phyloP scores from a whole-genome alignment of 2,797 vertebrate genomes.

The Yasuhikotakia modesta region DNA sequence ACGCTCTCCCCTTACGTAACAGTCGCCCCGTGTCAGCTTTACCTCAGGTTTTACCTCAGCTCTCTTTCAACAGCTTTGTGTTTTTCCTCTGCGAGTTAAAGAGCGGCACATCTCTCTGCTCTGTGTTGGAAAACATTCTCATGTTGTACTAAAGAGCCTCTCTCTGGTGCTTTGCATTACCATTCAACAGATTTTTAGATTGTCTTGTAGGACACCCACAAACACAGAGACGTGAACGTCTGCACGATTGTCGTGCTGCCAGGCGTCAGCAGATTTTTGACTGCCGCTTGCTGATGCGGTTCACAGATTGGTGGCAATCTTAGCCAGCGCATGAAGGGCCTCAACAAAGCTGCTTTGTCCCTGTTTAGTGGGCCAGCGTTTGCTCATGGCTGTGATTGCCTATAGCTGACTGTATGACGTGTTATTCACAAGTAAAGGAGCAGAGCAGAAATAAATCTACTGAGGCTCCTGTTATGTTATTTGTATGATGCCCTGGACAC shows the following conservation, averaged over 20 bases:
- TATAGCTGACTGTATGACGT: slow-evolving; percentile 57
- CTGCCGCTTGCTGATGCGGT: slow-evolving; percentile 46
- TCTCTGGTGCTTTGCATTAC: slow-evolving; percentile 14
- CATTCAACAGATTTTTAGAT: slow-evolving; percentile 36
- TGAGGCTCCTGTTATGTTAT: slow-evolving; percentile 50
- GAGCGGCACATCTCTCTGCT: slow-evolving; percentile 17
- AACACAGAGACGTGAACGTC: slow-evolving; percentile 46
- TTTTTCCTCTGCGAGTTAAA: slow-evolving; percentile 43
- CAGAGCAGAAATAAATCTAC: slow-evolving; percentile 73
- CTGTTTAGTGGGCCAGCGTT: slow-evolving; percentile 69
- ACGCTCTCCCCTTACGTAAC: slow-evolving; percentile 72
- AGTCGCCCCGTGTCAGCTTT: slow-evolving; percentile 60
- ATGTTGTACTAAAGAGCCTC: slow-evolving; percentile 20
- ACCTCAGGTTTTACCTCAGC: slow-evolving; percentile 38
- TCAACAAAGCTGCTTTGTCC: slow-evolving; percentile 74
- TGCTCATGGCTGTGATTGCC: slow-evolving; percentile 65
- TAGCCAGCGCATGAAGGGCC: slow-evolving; percentile 62
- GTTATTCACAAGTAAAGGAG: slow-evolving; percentile 73
- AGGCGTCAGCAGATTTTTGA: slow-evolving; percentile 31
- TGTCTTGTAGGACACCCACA: slow-evolving; percentile 57
- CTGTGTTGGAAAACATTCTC: slow-evolving; percentile 32
- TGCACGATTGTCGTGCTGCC: slow-evolving; percentile 21
- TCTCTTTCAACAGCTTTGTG: slow-evolving; percentile 29
- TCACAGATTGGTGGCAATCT: slow-evolving; percentile 53
- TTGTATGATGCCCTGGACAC: too few relatives aligned